Evolutionary conservation across 2,113 vertebrate species (phyloP).

Genomic region (Zosterops japonicus): DNA sequence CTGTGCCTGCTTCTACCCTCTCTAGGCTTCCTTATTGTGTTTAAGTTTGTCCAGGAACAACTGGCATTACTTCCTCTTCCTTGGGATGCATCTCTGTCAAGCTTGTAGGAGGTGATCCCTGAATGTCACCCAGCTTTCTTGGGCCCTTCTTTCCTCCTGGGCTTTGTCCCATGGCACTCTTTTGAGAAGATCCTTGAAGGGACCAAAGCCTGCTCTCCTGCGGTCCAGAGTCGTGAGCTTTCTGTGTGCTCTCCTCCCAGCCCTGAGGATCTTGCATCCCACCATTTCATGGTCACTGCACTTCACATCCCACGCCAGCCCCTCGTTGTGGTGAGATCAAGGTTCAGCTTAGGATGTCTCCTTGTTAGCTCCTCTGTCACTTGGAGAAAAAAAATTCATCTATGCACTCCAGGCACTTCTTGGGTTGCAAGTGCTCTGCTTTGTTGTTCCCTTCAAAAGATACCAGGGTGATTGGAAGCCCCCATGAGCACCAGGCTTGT

Average conservation of each 20-base stretch:
- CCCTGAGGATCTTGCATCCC: not conserved
- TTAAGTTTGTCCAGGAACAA: not conserved
- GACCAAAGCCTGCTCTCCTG: not conserved
- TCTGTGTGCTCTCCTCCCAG: not conserved
- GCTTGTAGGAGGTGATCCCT: not conserved
- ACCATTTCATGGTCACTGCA: not conserved
- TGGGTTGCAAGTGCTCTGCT: not conserved
- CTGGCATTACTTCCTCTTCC: not conserved
- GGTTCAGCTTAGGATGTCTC: not conserved
- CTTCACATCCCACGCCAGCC: not conserved
- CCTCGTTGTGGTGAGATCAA: not conserved
- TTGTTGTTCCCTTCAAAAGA: not conserved
- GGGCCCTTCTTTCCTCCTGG: not conserved
- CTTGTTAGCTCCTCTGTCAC: not conserved
- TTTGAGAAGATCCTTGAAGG: fast-evolving
- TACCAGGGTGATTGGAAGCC: not conserved
- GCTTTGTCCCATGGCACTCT: not conserved
- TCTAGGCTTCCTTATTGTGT: not conserved
- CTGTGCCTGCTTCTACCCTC: not conserved
- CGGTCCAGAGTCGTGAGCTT: no score
- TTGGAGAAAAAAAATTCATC: not conserved
- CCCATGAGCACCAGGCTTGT: not conserved
- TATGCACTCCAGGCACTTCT: not conserved
- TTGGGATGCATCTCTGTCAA: not conserved
- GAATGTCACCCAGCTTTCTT: not conserved